Base-by-base conservation (phyloP, 1,140 invertebrate genomes). In the Drosophila bipectinata region DNA sequence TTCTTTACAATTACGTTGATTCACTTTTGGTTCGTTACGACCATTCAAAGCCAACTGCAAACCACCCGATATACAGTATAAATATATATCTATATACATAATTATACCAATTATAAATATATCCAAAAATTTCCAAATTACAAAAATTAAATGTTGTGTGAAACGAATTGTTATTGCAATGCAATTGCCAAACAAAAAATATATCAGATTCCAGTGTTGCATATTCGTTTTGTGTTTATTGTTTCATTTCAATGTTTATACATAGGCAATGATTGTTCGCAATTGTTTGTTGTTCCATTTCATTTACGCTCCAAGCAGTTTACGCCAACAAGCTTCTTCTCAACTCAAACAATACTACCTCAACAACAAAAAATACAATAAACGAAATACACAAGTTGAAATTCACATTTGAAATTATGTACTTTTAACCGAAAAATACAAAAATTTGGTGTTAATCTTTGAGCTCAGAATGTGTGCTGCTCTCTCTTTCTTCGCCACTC, bases 91-190 rank as follows among this genome's bases (percentile, higher is more conserved):
- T 76, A 76, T 79, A 79, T 53, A 66, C 57, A 69, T 37, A 26
- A 64, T 18, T 18, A 18, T 53, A 56, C 58, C 15, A 54, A 54
- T 48, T 55, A 72, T 78, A 72, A 57, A 64, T 73, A 49, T 51
- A 62, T 56, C 6, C 41, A 34, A 71, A 71, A 63, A 61, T 64
- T 82, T 78, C 67, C 80, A 47, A 47, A 47, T 47, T 47, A 72
- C 47, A 34, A 34, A 63, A 84, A 76, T 84, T 83, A 60, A 78
- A 78, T 85, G 82, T 85, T 85, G 82, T 85, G 81, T 83, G 63
- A 71, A 72, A 72, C 32, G 26, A 83, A 72, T 84, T 72, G 80
- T 83, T 85, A 26, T 84, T 84, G 79, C 79, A 68, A 83, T 83
- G 59, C 68, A 62, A 48, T 79, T 61, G 82, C 81, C 81, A 80